phyloP scores from a whole-genome alignment of 2,888 invertebrate species.

The Polymixis flavicincta region DNA sequence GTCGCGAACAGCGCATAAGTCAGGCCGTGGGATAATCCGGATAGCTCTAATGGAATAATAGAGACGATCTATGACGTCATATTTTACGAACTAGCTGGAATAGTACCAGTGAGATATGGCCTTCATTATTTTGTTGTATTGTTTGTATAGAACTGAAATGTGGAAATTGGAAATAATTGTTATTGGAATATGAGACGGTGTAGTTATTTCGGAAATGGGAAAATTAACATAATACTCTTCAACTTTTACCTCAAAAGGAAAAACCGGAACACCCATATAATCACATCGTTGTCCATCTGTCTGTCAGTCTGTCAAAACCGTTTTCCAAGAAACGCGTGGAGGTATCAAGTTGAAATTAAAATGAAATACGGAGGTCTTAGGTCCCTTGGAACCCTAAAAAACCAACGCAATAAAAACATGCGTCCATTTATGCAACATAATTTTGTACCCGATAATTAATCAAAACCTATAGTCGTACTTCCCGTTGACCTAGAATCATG shows the following conservation, averaged over 20 bases:
- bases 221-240: neutral
- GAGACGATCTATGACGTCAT: constrained; percentile 71
- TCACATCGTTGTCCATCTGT: neutral
- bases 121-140: constrained; percentile 41
- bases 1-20: constrained; percentile 71
- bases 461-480: neutral
- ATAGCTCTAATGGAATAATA: constrained; percentile 74
- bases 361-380: too few species aligned
- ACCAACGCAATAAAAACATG: too few species aligned
- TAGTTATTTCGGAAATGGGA: neutral
- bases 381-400: too few species aligned
- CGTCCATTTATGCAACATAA: too few species aligned
- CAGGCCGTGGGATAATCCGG: constrained; percentile 70
- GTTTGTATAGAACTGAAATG: constrained; percentile 18
- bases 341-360: neutral
- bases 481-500: neutral
- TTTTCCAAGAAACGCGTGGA: neutral
- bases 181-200: neutral
- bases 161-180: neutral
- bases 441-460: neutral
- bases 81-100: constrained; percentile 65
- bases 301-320: neutral
- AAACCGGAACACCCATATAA: neutral
- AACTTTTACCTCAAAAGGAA: neutral
- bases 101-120: constrained; percentile 48